Conservation (phyloP, 2,888 invertebrate species). For the Prosopocoilus inquinatus region DNA sequence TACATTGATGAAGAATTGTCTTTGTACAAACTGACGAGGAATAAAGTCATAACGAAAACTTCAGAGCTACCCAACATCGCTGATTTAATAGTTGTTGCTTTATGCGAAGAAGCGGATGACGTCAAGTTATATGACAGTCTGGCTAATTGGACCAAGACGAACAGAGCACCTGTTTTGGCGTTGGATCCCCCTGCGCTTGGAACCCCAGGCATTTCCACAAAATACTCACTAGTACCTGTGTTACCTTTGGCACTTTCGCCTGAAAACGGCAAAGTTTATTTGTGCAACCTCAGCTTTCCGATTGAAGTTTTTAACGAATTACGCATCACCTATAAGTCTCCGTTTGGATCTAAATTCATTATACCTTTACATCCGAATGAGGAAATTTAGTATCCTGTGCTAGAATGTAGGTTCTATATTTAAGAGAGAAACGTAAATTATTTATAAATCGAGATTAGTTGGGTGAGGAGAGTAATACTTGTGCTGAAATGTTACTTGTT, state of each 20-base stretch:
- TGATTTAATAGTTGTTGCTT: slow-evolving; percentile 58
- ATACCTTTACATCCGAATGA: slow-evolving; percentile 64
- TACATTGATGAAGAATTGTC: slow-evolving; percentile 62
- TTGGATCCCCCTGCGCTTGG: slow-evolving; percentile 74
- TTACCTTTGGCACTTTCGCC: slow-evolving; percentile 65
- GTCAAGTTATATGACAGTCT: slow-evolving; percentile 54
- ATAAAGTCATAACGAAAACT: slow-evolving; percentile 56
- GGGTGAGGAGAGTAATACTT: too few species aligned
- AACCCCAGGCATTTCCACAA: slow-evolving; percentile 59
- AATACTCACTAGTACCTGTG: slow-evolving; percentile 70
- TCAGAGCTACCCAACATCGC: slow-evolving; percentile 52
- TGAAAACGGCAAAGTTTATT: slow-evolving; percentile 72
- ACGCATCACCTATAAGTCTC: slow-evolving; percentile 77
- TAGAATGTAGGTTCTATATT: too few species aligned
- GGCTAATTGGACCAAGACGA: slow-evolving; percentile 68
- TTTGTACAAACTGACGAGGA: slow-evolving; percentile 66
- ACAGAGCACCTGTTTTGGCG: slow-evolving; percentile 70
- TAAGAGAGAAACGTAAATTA: too few species aligned
- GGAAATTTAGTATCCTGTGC: slow-evolving; percentile 7
- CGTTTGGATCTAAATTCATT: slow-evolving; percentile 80
- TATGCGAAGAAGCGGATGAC: slow-evolving; percentile 51
- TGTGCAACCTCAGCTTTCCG: slow-evolving; percentile 84
- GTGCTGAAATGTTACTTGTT: too few species aligned
- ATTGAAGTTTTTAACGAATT: slow-evolving; percentile 71
- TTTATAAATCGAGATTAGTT: too few species aligned